Base-by-base conservation (phyloP, 2,888 invertebrate species). In the Perdita meconis region DNA sequence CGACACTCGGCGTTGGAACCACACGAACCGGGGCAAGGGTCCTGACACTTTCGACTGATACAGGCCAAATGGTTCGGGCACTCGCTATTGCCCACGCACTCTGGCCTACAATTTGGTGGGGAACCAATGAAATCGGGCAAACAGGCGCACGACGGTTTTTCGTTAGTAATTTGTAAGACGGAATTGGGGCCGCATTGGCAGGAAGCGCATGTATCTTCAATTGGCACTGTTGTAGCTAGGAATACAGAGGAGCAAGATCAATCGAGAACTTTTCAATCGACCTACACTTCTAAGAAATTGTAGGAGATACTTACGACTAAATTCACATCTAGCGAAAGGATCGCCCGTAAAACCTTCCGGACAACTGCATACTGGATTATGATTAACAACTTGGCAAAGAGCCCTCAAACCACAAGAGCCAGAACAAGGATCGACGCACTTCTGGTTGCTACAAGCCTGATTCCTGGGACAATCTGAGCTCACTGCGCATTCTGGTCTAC, bases 401-500 rank as follows among this genome's bases (percentile, higher is more conserved):
- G 98, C 96, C 69, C 95, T 94, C 81, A 95, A 94, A 66, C 97
- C 97, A 77, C 97, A 97, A 3, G 96, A 95, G 26, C 96, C 96
- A 13, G 94, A 94, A 85, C 97, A 97, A 55, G 97, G 97, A 87
- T 97, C 95, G 12, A 95, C 93, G 87, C 97, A 97, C 92, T 95
- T 97, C 78, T 95, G 95, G 89, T 96, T 96, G 2, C 95, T 94
- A 88, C 97, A 97, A 10, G 97, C 96, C 88, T 94, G 94, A 81
- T 96, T 93, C 81, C 94, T 94, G 34, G 96, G 93, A 89, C 97
- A 97, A 87, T 97, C 97, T 0, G 96, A 95, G 90, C 96, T 97
- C 5, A 97, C 94, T 16, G 96, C 94, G 92, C 97, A 97, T 92
- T 97, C 97, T 0, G 97, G 96, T 85, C 95, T 94, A 88, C 97